Percentiles rank a stretch among this genome's conserved stretches.
Evolutionary conservation across 2,113 vertebrate species (phyloP).

Genomic region (Ictalurus furcatus): DNA sequence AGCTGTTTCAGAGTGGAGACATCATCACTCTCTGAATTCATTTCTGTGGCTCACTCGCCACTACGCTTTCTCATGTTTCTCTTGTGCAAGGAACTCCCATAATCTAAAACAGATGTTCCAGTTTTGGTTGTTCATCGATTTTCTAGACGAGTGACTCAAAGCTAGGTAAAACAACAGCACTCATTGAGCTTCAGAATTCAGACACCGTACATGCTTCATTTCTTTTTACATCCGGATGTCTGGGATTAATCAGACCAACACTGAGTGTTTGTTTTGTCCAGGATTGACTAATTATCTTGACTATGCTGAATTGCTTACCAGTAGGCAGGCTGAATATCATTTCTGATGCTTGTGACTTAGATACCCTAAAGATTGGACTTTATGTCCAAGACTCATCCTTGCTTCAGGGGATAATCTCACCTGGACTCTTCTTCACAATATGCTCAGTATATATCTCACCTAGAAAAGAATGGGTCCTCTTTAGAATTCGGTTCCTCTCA

Average conservation of each 20-base stretch:
- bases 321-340: constrained; percentile 44
- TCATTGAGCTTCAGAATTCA: constrained; percentile 33
- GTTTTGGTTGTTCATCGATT: constrained; percentile 18
- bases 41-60: background rate
- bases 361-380: background rate
- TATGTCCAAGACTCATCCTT: background rate
- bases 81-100: background rate
- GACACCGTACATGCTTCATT: constrained; percentile 21
- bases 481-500: background rate
- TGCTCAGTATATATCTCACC: background rate
- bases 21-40: constrained; percentile 5
- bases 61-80: background rate
- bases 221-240: constrained; percentile 26
- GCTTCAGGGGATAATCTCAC: background rate
- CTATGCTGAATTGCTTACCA: constrained; percentile 60
- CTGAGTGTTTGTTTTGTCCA: constrained; percentile 44
- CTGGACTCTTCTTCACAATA: background rate
- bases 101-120: constrained; percentile 8
- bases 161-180: constrained; percentile 44
- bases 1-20: background rate
- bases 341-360: background rate
- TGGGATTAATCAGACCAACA: constrained; percentile 37
- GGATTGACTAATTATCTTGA: constrained; percentile 52
- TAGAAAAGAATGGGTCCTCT: background rate
- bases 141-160: constrained; percentile 32